Percentiles rank a stretch among this genome's conserved stretches.
Conservation (phyloP, 1,140 invertebrate species). For the Drosophila lini region DNA sequence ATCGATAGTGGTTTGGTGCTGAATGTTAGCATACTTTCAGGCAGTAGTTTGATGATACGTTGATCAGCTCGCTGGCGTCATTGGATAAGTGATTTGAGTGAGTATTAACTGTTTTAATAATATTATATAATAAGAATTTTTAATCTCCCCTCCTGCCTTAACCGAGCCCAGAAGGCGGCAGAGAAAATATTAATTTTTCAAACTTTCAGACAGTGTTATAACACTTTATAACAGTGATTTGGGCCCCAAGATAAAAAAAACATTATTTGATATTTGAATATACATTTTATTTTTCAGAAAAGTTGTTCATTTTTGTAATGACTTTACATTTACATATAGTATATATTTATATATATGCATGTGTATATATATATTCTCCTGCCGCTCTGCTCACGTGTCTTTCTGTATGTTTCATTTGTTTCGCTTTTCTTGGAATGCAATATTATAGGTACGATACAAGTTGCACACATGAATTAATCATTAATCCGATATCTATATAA, state of each 20-base stretch:
- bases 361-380: constrained; percentile 53
- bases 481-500: constrained; percentile 50
- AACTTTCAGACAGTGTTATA: no score
- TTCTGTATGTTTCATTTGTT: constrained; percentile 31
- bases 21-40: no score
- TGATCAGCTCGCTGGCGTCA: no score
- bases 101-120: no score
- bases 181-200: no score
- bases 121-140: no score
- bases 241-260: constrained; percentile 1
- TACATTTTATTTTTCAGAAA: constrained; percentile 83
- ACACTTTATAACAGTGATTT: background rate
- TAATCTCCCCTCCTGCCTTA: no score
- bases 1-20: no score
- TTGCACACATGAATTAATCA: constrained; percentile 65
- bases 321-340: constrained; percentile 76
- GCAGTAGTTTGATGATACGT: no score
- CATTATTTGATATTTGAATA: constrained; percentile 72
- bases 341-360: constrained; percentile 53
- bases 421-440: constrained; percentile 41
- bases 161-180: background rate
- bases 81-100: no score
- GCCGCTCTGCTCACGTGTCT: constrained; percentile 23
- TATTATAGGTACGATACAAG: constrained; percentile 49
- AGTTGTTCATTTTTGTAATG: constrained; percentile 75